phyloP scores from a whole-genome alignment of 2,888 invertebrate genomes.

The Tanytarsus gracilentus region DNA sequence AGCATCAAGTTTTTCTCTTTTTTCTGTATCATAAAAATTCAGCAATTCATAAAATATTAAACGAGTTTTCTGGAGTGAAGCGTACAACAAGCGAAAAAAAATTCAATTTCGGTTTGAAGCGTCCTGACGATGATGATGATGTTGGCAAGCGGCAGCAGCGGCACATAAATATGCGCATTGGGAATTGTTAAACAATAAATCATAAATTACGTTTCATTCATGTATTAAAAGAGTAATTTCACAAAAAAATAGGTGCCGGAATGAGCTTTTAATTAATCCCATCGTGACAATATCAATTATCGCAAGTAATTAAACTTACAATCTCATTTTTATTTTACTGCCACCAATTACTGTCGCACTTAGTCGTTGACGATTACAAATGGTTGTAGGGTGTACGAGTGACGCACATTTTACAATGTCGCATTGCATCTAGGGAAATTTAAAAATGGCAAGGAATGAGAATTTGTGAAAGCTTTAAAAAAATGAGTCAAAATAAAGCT shows the following conservation, averaged over 20 bases:
- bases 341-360: too few relatives aligned
- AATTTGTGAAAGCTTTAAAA: too few relatives aligned
- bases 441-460: too few relatives aligned
- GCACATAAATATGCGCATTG: too few relatives aligned
- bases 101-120: background rate
- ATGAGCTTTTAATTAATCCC: slow-evolving; percentile 22
- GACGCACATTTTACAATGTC: too few relatives aligned
- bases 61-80: background rate
- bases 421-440: too few relatives aligned
- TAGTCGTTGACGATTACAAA: too few relatives aligned
- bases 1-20: background rate
- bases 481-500: too few relatives aligned
- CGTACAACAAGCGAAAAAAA: background rate
- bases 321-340: too few relatives aligned
- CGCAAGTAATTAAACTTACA: slow-evolving; percentile 13
- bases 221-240: too few relatives aligned
- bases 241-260: too few relatives aligned
- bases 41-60: slow-evolving; percentile 12
- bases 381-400: too few relatives aligned
- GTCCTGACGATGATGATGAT: slow-evolving; percentile 1
- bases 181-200: slow-evolving; percentile 15
- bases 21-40: slow-evolving; percentile 5
- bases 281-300: slow-evolving; percentile 7
- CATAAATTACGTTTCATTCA: slow-evolving; percentile 10
- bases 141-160: background rate